Evolutionary conservation across 2,888 invertebrate species (phyloP), one percentile per base, ranked within the genome.

Genomic region (Sarcophaga subvicina): DNA sequence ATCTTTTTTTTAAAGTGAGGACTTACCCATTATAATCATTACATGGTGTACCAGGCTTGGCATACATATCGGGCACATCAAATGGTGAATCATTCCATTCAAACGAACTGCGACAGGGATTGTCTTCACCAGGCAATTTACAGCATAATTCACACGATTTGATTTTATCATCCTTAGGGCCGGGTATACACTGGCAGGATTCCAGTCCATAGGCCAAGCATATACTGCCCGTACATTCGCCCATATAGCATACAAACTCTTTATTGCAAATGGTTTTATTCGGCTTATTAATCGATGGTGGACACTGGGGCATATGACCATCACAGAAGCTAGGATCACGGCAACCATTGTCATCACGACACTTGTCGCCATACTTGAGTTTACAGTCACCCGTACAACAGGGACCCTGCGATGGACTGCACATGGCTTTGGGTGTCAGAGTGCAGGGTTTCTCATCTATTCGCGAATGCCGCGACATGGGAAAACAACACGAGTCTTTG

Each of bases 241-340:
- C 99, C 96, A 98, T 97, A 91, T 97, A 98, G 93, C 99, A 99
- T 82, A 99, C 98, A 91, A 99, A 98, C 93, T 98, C 98, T 92
- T 98, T 97, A 93, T 99, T 99, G 94, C 99, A 99, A 87, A 98
- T 96, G 4, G 98, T 98, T 93, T 98, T 97, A 94, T 99, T 98
- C 11, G 97, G 96, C 93, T 98, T 98, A 94, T 98, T 98, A 62
- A 96, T 95, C 83, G 99, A 98, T 47, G 96, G 96, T 54, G 99
- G 99, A 94, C 99, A 99, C 91, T 96, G 96, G 6, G 99, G 97
- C 84, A 97, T 95, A 89, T 96, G 94, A 59, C 98, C 98, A 94
- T 98, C 97, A 94, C 99, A 99, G 94, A 96, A 98, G 91, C 98
- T 97, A 3, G 98, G 96, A 93, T 98, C 98, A 22, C 98, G 95